Conservation (phyloP, 2,113 vertebrate species). For the Ceuthmochares aereus region DNA sequence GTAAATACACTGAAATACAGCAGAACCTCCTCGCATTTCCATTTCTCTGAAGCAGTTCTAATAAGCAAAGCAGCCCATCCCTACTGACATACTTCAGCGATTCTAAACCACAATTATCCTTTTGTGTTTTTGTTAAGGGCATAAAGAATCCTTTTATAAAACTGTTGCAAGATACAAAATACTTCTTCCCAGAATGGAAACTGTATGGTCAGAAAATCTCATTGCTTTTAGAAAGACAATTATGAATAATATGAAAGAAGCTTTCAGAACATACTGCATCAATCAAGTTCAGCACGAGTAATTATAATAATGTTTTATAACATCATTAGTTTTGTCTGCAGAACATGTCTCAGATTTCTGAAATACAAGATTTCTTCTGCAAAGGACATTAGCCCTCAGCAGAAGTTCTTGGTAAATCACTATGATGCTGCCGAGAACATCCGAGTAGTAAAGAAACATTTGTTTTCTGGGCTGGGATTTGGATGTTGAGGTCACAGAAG, state of each 20-base stretch:
- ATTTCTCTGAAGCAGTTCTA: neutral
- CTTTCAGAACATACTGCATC: constrained; percentile 36
- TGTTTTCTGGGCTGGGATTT: neutral
- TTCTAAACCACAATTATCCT: neutral
- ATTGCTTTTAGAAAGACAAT: constrained; percentile 16
- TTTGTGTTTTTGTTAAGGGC: neutral
- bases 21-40: neutral
- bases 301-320: constrained; percentile 20
- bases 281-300: constrained; percentile 13
- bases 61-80: neutral
- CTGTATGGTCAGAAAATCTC: neutral
- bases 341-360: constrained; percentile 1
- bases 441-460: neutral
- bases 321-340: neutral
- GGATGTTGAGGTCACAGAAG: neutral
- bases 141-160: neutral
- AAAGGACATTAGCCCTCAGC: neutral
- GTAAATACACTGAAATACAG: neutral
- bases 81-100: neutral
- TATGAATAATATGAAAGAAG: constrained; percentile 12
- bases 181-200: neutral
- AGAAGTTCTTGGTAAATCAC: neutral
- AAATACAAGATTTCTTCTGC: constrained; percentile 6
- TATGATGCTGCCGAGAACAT: neutral
- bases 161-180: neutral